Evolutionary conservation across 2,888 invertebrate genomes (phyloP), one percentile per base, ranked within the genome.

Genomic region (Orchesellides sinensis): DNA sequence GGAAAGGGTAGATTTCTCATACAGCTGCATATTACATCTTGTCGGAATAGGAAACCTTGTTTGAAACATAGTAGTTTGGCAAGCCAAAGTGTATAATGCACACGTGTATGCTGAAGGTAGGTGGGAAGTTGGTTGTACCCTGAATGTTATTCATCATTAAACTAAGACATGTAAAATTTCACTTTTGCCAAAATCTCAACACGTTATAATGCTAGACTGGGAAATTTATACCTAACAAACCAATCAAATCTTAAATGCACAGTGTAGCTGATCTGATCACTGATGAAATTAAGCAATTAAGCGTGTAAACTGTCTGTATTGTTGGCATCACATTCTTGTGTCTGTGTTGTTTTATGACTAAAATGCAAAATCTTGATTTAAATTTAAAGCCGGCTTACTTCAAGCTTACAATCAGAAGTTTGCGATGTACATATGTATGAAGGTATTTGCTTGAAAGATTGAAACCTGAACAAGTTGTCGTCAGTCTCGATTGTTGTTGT

Each of bases 321-420:
- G 40, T 40, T 40, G 40, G 10, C 10, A 40, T n/a, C n/a, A 40
- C 40, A 40, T 40, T 40, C n/a, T 40, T 40, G n/a, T 40, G n/a
- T 2, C n/a, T 40, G 10, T 2, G 4, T 40, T 5, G 2, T n/a
- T 40, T 40, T 40, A 14, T 40, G 14, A 8, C 10, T n/a, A 40
- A 40, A n/a, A 40, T n/a, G n/a, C n/a, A 40, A 40, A 40, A 40
- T 40, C 40, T 40, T 40, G 40, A 40, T 40, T 40, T 35, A 35
- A 35, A 12, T 12, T 35, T 49, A 49, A 54, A 54, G 54, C 54
- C 54, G 54, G 54, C 54, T 54, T 21, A 3, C 47, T 40, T 40
- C 40, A 5, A 8, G 40, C 40, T 40, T 40, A n/a, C 40, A 5
- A 32, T 32, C 32, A 40, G n/a, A n/a, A n/a, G n/a, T n/a, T n/a